phyloP scores from a whole-genome alignment of 2,113 vertebrate genomes.

The Amphiprion percula region DNA sequence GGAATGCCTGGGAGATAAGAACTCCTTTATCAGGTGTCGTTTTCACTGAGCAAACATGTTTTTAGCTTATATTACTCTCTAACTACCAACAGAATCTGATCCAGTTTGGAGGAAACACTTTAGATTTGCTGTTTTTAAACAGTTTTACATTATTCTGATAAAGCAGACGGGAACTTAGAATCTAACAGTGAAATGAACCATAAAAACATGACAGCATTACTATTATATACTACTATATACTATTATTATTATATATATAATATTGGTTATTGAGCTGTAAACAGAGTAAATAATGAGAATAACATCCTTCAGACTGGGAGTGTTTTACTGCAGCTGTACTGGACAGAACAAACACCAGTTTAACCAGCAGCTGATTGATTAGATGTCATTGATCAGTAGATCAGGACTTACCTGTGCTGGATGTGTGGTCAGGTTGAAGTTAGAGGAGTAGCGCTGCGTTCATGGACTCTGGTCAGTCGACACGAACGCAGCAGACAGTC shows the following conservation, averaged over 20 bases:
- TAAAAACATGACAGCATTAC: not conserved
- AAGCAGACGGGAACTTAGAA: too few species aligned
- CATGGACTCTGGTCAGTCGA: slow-evolving; percentile 87
- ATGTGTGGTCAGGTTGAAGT: not conserved
- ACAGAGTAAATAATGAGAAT: not conserved
- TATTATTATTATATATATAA: too few species aligned
- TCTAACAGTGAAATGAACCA: not conserved
- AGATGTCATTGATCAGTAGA: not conserved
- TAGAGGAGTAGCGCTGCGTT: slow-evolving; percentile 31
- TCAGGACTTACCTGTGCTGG: slow-evolving; percentile 54
- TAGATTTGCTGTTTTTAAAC: not conserved
- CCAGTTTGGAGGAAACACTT: not conserved
- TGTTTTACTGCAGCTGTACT: not conserved
- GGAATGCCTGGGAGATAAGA: not conserved
- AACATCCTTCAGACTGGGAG: not conserved
- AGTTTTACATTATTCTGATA: not conserved
- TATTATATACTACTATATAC: too few species aligned
- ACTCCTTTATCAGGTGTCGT: slow-evolving; percentile 39
- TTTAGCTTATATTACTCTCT: not conserved
- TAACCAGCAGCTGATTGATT: not conserved
- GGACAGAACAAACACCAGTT: not conserved
- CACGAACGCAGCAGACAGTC: slow-evolving; percentile 74
- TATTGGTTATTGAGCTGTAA: not conserved
- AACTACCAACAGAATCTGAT: not conserved
- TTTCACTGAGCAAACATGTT: slow-evolving; percentile 40